Evolutionary conservation across 2,888 invertebrate genomes (phyloP), one percentile per base, ranked within the genome.

Genomic region (Oscheius sp.): DNA sequence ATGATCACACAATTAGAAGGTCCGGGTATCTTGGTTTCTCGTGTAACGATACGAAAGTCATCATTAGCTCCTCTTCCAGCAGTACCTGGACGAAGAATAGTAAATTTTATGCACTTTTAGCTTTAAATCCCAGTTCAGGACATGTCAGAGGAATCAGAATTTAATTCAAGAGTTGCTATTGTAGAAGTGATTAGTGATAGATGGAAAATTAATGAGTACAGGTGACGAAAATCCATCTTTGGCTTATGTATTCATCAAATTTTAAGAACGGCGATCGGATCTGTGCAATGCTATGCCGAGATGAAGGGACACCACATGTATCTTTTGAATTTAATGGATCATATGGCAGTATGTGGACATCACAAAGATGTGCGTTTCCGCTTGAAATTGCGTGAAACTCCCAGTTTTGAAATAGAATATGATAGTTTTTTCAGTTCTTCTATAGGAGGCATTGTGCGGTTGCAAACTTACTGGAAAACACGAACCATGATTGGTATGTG

Each of bases 371-470:
- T 74, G 11, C 13, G 63, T 50, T 2, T 5, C 21, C 3, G 10
- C n/a, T 21, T 32, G 33, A 29, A 48, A 21, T 29, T 50, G 32
- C 13, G 4, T 13, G 29, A 50, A 32, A 35, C 11, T 35, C 11
- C 2, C 2, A 60, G 10, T n/a, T 63, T 7, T 47, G 33, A 37
- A 9, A n/a, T n/a, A 21, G 21, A 21, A 21, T 21, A 21, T 21
- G 21, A 21, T 21, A 21, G 21, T 21, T 2, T 59, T 66, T 65
- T 63, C 72, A 80, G 80, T 77, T 76, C 21, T 78, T 76, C 70
- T 80, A 79, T 73, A 73, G 75, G 10, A 70, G 80, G 2, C 80
- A 80, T 42, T 80, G 80, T 57, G 77, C 70, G 0, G 70, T 73
- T 3, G 74, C 75, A 9, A 74, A 76, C 35, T 59, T 80, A 48